Evolutionary conservation across 1,140 invertebrate genomes (phyloP).

Genomic region (Penaeus japonicus): DNA sequence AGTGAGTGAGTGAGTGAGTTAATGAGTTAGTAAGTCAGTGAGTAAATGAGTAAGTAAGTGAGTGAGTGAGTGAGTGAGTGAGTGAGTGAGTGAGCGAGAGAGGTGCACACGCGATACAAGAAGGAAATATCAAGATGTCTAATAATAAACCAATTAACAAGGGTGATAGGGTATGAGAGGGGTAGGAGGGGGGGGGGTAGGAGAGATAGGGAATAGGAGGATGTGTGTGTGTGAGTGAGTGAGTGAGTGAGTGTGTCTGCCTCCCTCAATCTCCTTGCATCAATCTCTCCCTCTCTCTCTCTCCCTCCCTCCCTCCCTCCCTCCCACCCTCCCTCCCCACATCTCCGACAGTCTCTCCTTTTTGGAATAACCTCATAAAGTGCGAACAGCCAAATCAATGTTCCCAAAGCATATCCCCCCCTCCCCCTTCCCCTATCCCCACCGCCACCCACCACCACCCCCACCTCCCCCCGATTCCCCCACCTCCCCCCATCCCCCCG

Average conservation of each 20-base stretch:
- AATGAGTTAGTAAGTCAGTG: background rate
- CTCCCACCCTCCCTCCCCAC: no score
- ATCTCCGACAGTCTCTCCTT: no score
- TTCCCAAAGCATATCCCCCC: no score
- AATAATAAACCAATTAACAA: background rate
- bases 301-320: background rate
- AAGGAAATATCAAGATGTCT: background rate
- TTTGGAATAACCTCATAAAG: no score
- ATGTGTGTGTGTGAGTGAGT: background rate
- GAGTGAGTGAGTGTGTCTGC: background rate
- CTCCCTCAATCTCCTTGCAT: background rate
- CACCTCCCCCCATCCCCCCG: no score
- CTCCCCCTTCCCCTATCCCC: no score
- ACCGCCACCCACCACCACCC: no score
- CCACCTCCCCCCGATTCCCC: no score
- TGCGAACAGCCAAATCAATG: no score
- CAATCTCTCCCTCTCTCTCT: background rate
- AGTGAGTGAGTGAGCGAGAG: conserved; percentile 3
- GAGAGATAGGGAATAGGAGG: background rate
- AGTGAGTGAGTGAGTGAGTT: background rate
- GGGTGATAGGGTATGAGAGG: background rate
- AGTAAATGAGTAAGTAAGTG: background rate
- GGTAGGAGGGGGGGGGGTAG: background rate
- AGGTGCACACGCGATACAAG: background rate
- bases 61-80: background rate